Conservation (phyloP, 2,888 invertebrate species). For the Heterodera filipjevi region DNA sequence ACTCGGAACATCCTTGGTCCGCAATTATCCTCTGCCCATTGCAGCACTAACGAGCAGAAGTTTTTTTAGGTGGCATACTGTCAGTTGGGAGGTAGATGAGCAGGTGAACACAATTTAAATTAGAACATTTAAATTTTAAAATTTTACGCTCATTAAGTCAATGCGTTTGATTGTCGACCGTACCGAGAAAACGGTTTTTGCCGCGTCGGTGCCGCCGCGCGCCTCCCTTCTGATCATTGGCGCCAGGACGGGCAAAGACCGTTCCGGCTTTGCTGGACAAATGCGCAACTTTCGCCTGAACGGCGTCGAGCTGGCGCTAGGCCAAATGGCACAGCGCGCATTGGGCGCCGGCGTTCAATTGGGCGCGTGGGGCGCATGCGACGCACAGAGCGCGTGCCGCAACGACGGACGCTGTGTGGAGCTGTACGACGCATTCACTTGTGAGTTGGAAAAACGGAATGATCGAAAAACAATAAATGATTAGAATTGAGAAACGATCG, state of each 20-base stretch:
- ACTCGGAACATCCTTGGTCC: too few species aligned
- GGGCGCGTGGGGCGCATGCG: conserved; percentile 33
- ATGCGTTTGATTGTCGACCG: conserved; percentile 43
- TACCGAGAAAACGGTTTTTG: conserved; percentile 39
- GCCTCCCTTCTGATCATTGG: conserved; percentile 50
- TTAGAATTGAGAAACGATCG: too few species aligned
- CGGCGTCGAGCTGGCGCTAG: conserved; percentile 53
- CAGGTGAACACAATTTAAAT: neutral
- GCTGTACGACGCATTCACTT: conserved; percentile 58
- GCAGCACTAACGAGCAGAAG: too few species aligned
- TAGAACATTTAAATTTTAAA: neutral
- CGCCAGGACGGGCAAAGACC: conserved; percentile 53
- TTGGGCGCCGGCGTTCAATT: conserved; percentile 35
- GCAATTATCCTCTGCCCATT: too few species aligned
- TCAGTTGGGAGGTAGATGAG: conserved; percentile 48
- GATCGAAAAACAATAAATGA: too few species aligned
- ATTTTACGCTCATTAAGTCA: conserved; percentile 26
- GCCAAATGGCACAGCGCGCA: conserved; percentile 47
- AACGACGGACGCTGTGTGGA: conserved; percentile 60
- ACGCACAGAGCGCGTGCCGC: conserved; percentile 40
- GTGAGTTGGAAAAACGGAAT: conserved; percentile 27
- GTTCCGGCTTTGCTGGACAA: conserved; percentile 60
- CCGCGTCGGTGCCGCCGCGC: conserved; percentile 46
- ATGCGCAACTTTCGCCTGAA: conserved; percentile 58
- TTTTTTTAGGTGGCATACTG: conserved; percentile 49